phyloP scores from a whole-genome alignment of 92 coral and sea anemone species.

The Ricordea florida region DNA sequence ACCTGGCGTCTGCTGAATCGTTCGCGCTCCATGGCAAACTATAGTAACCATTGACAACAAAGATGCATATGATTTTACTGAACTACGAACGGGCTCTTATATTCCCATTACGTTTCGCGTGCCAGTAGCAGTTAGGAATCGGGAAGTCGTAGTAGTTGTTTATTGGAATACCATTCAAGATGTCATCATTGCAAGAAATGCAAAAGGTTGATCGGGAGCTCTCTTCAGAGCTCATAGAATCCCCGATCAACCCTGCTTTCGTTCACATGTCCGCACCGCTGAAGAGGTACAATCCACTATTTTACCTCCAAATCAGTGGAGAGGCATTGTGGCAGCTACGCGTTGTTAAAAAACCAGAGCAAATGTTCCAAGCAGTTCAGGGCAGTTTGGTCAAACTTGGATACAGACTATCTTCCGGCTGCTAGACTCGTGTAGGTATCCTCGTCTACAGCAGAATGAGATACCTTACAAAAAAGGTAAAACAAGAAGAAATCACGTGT shows the following conservation, averaged over 20 bases:
- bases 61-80: background rate
- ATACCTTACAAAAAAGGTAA: background rate
- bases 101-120: background rate
- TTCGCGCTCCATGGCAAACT: too few species aligned
- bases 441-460: background rate
- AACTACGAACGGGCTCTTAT: background rate
- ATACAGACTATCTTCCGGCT: background rate
- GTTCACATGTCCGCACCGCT: background rate
- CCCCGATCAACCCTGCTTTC: conserved; percentile 2
- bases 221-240: background rate
- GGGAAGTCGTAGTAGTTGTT: too few species aligned
- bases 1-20: too few species aligned
- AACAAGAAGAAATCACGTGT: too few species aligned
- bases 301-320: background rate
- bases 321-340: background rate
- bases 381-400: background rate
- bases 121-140: background rate
- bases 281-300: background rate
- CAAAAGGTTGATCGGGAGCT: background rate
- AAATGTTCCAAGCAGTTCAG: background rate
- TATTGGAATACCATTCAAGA: too few species aligned
- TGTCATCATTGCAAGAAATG: background rate
- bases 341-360: background rate
- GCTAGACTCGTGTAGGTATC: background rate
- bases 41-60: background rate